Conservation (phyloP, 2,888 invertebrate genomes). For the Microctonus aethiopoides region DNA sequence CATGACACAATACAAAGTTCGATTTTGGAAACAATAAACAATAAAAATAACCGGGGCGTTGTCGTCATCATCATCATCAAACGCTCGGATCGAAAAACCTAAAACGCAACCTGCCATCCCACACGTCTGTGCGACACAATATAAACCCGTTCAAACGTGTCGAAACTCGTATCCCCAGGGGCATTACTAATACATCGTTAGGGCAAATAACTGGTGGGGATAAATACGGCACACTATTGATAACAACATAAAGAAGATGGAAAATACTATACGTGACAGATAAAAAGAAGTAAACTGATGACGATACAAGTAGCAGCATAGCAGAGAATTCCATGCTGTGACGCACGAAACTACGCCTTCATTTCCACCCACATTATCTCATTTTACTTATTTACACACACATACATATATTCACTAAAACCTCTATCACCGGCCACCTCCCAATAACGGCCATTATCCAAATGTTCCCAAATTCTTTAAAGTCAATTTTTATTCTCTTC, state of each 20-base stretch:
- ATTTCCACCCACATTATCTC: slow-evolving; percentile 40
- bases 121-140: no score
- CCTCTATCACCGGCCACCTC: no score
- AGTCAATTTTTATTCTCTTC: no score
- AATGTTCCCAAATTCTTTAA: no score
- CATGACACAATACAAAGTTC: no score
- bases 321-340: slow-evolving; percentile 19
- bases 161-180: slow-evolving; percentile 31
- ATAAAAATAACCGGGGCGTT: slow-evolving; percentile 27
- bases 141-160: no score
- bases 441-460: no score
- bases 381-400: slow-evolving; percentile 20
- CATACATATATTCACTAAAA: no score
- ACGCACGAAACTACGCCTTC: slow-evolving; percentile 29
- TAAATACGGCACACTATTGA: no score
- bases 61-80: slow-evolving; percentile 1
- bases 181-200: slow-evolving; percentile 27
- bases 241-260: not conserved
- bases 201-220: no score
- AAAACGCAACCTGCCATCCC: slow-evolving; percentile 39
- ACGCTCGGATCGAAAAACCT: slow-evolving; percentile 14
- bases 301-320: slow-evolving; percentile 14
- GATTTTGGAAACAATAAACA: no score
- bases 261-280: slow-evolving; percentile 4
- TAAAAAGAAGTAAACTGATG: not conserved